phyloP scores from a whole-genome alignment of 2,113 vertebrate genomes.

The Cisticola juncidis region DNA sequence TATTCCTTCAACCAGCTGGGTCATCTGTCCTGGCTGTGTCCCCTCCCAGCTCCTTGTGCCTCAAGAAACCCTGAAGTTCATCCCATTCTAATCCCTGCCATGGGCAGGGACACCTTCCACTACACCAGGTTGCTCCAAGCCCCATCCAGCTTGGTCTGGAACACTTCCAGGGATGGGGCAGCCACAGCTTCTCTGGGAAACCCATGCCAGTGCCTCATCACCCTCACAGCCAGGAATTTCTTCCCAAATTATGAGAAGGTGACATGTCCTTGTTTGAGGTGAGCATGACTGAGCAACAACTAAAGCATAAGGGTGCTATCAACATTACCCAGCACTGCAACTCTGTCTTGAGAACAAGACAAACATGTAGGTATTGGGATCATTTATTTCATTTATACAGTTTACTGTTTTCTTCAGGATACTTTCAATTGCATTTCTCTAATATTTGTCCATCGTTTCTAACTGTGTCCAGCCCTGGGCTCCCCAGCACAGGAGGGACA shows the following conservation, averaged over 20 bases:
- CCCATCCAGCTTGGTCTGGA: fast-evolving
- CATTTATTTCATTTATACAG: not conserved
- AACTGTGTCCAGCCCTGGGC: not conserved
- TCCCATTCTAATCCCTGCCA: not conserved
- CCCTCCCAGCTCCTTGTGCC: not conserved
- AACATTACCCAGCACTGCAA: not conserved
- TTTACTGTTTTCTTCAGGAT: not conserved
- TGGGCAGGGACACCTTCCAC: not conserved
- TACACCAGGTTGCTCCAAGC: not conserved
- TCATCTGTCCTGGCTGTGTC: not conserved
- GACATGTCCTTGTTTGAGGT: not conserved
- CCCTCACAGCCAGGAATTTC: not conserved
- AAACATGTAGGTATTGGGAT: not conserved
- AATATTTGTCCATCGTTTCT: not conserved
- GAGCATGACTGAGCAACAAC: not conserved
- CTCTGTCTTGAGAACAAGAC: not conserved
- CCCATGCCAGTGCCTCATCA: not conserved
- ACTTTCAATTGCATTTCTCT: not conserved
- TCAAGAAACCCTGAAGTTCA: not conserved
- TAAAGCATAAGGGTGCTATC: not conserved
- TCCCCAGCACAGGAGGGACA: not conserved
- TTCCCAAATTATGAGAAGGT: not conserved
- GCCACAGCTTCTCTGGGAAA: not conserved
- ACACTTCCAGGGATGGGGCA: not conserved
- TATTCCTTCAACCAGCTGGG: not conserved